Evolutionary conservation across 2,797 vertebrate genomes (phyloP), one percentile per base, ranked within the genome.

Genomic region (Sebastes taczanowskii): DNA sequence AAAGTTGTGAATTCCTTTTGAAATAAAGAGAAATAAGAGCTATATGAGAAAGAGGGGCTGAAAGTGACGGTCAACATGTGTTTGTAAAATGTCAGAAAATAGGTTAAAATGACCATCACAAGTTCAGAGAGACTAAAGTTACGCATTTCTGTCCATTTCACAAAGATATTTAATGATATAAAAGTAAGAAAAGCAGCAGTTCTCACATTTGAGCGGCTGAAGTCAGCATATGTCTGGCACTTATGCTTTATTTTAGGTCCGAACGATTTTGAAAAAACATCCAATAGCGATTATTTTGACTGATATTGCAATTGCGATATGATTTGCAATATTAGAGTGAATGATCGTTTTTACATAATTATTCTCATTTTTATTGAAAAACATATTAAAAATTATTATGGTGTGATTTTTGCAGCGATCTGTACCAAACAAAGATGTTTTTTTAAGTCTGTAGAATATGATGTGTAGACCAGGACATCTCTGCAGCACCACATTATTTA

Each of bases 221-320:
- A 38, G 35, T 38, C 52, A 22, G n/a, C 20, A 53, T 5, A 53
- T 53, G 9, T 53, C 2, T 55, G 22, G 52, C 52, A 22, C 22
- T 55, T 22, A 22, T 55, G n/a, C 52, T 22, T 0, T 46, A 46
- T 46, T 46, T 0, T 46, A 46, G 14, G 14, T 0, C 1, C 1
- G 42, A 46, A 46, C 14, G 0, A 46, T 18, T 46, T 38, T 0
- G 13, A 38, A 38, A 38, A 38, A 38, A 38, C 35, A 38, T 0
- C 35, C 13, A 38, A 38, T 38, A 38, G 13, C 13, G 35, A 38
- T 38, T 38, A 38, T 38, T 38, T 38, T 38, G 35, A 38, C 35
- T 38, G 13, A 46, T 46, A 16, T 42, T 42, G 38, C 38, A 42
- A 0, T 42, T 16, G 14, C 0, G 14, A 42, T 1, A 42, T 1